These are phyloP conservation scores for Gorsachius goisagi DNA, from an alignment of 2,113 vertebrate genomes.

Conservation along the genomic window DNA sequence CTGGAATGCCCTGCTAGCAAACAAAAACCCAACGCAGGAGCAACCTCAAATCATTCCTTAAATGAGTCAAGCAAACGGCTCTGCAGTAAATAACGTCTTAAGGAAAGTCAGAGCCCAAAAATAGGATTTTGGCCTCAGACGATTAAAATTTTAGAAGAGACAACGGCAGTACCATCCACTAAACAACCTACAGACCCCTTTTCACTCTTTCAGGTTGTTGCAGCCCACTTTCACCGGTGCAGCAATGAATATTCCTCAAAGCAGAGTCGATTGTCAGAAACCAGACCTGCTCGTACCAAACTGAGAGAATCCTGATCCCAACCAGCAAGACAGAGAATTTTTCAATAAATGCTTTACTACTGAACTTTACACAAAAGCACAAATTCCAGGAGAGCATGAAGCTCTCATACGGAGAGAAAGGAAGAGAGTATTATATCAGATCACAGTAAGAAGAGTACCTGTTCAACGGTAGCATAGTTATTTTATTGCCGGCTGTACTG, in stretches of 20 bases:
- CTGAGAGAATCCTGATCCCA: neutral
- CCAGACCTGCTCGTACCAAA: neutral
- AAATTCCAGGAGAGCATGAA: neutral
- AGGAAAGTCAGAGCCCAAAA: neutral
- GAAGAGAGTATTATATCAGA: neutral
- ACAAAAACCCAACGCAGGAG: neutral
- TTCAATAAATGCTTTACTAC: neutral
- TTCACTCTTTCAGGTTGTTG: neutral
- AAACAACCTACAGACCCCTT: neutral
- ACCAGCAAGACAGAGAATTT: neutral
- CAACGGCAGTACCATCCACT: neutral
- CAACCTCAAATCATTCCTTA: neutral
- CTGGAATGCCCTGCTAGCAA: neutral
- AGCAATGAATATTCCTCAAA: neutral
- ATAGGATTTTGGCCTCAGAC: neutral
- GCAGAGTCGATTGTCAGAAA: neutral
- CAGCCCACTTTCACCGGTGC: neutral
- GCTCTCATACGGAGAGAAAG: neutral
- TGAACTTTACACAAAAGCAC: neutral
- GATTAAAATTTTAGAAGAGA: neutral
- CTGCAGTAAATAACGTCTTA: neutral
- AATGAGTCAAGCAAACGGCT: rapidly evolving
- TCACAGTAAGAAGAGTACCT: neutral
- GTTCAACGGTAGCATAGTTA: neutral
- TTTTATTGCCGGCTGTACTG: neutral